Evolutionary conservation across 1,140 invertebrate species (phyloP), one percentile per base, ranked within the genome.

Genomic region (Calliphora vicina): DNA sequence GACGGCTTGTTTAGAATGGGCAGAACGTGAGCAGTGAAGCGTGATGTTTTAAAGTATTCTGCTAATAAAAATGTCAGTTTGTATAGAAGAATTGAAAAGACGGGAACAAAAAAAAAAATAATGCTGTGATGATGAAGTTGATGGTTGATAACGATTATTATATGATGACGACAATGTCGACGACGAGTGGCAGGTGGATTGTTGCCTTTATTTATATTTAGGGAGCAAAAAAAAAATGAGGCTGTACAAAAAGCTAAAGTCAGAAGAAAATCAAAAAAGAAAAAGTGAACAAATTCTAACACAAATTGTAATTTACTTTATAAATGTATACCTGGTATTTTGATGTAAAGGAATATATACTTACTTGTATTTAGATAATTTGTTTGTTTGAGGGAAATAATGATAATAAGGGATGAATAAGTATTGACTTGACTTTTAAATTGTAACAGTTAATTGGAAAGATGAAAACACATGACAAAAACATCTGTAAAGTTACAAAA

Each of bases 21-120:
- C 74, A 78, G 74, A 78, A 78, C 35, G n/a, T 78, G 74, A 78
- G 74, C 35, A 45, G 35, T 23, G 74, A 78, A 78, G 74, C 74
- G 74, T 78, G 74, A 78, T 43, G 13, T 78, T 78, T 78, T 78
- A 43, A 78, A 43, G 20, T 23, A 45, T 78, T 43, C 74, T 43
- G 74, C 74, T 78, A 78, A 78, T 78, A 78, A 78, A 76, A 45
- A 78, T 78, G 74, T 78, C 74, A 78, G 35, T 45, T 43, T 78
- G n/a, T 43, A 12, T 35, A n/a, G 29, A 35, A 35, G 35, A 35
- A 8, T 8, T 35, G 35, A 35, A 35, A 35, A 35, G 35, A 35
- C 6, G 6, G 35, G 10, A 35, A 35, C 0, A 35, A 35, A 35
- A 74, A 74, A 71, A 71, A 71, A 71, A 71, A 4, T 29, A 4